Evolutionary conservation across 2,113 vertebrate species (phyloP), one percentile per base, ranked within the genome.

Genomic region (Nothoprocta pentlandii): DNA sequence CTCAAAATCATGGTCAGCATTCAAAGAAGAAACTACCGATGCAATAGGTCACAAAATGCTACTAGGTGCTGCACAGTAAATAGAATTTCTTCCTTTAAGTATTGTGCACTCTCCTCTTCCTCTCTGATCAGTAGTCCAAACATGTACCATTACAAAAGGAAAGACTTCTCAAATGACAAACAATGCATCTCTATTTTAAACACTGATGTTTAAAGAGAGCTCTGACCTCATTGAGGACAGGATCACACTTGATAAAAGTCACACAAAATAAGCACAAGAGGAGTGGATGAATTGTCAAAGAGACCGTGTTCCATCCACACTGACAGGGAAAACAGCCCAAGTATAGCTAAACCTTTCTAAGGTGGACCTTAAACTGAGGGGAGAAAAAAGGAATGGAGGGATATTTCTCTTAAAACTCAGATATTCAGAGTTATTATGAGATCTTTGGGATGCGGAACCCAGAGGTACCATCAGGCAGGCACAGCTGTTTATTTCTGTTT

Each of bases 1-100:
- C 49, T 94, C 79, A 77, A 84, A 87, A 34, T 16, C 44, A 94
- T 9, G 67, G 69, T 61, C 85, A 66, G 15, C 46, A 82, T 23
- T 89, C 78, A 70, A 63, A 80, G 64, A 54, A 9, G 20, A 92
- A 87, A 93, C 30, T 77, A 62, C 19, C 0, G 0, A 34, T 1
- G 20, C 34, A 70, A 44, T 4, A 79, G 84, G 54, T 88, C 86
- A 84, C 17, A 66, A 69, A 88, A 17, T 11, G 5, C 46, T 36
- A 22, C 56, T 74, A 23, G 67, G 30, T 71, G 44, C 80, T 92
- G 77, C 41, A 59, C 4, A 64, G 30, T 0, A 12, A 30, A 78
- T 26, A 59, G 4, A 46, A 73, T 44, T 58, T 61, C 70, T 75
- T n/a, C 26, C 22, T 39, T 62, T 39, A 62, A 77, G 20, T 47